A percentile compares a stretch with the other conserved stretches of the same genome.
Conservation (phyloP, 2,113 vertebrate genomes). For the Anguilla japonica region DNA sequence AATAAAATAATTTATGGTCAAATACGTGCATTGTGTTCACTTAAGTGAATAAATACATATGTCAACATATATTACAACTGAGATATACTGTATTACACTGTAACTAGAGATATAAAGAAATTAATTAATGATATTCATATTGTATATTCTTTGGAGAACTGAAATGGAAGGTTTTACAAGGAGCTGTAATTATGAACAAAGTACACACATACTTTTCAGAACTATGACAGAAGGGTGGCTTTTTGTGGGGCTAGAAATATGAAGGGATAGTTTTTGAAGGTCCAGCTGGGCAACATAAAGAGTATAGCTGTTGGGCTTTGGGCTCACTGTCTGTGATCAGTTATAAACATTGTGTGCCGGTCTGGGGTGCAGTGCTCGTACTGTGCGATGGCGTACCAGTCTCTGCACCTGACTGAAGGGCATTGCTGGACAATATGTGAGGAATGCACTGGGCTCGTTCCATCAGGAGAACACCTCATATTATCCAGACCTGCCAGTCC, state of each 20-base stretch:
- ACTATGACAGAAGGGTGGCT: not conserved
- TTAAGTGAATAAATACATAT: not conserved
- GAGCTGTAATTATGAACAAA: not conserved
- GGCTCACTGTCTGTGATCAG: not conserved
- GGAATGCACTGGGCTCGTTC: not conserved
- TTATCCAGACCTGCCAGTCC: not conserved
- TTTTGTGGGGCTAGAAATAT: not conserved
- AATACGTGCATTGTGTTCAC: too few species aligned
- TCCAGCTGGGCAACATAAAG: not conserved
- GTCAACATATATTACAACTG: not conserved
- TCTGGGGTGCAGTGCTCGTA: not conserved
- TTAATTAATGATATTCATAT: too few species aligned
- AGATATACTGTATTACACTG: too few species aligned
- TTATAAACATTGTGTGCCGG: not conserved
- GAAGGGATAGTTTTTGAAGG: not conserved
- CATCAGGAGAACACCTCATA: not conserved
- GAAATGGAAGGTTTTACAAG: not conserved
- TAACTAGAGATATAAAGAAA: too few species aligned
- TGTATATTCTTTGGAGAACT: not conserved
- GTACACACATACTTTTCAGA: not conserved
- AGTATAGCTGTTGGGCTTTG: too few species aligned
- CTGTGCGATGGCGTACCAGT: not conserved
- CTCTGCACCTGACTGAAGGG: not conserved
- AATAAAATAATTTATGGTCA: not conserved
- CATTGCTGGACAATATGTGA: not conserved